These are phyloP conservation scores for Asbolus verrucosus DNA, from an alignment of 1,140 invertebrate species.

Conservation along the genomic window DNA sequence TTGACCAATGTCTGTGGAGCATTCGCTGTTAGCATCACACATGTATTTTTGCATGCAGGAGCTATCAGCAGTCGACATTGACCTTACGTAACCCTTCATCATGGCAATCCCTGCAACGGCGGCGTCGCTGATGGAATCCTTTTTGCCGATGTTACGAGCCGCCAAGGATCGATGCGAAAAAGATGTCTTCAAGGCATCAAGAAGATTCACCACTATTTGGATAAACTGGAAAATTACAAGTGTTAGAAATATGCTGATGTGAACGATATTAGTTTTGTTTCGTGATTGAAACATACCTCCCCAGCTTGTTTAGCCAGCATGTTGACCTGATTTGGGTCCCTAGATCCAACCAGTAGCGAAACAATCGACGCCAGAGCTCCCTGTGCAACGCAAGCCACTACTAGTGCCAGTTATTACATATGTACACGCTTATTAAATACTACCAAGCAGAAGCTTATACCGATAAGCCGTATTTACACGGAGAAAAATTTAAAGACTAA, in stretches of 20 bases:
- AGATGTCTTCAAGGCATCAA: conserved; percentile 90
- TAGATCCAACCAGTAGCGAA: conserved; percentile 86
- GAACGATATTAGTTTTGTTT: neutral
- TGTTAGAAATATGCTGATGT: neutral
- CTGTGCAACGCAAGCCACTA: conserved; percentile 73
- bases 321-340: conserved; percentile 89
- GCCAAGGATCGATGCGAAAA: conserved; percentile 89
- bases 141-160: conserved; percentile 83
- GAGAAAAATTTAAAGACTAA: conserved; percentile 66
- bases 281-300: conserved; percentile 84
- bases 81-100: conserved; percentile 89
- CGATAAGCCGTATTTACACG: neutral
- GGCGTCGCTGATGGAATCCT: conserved; percentile 87
- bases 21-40: conserved; percentile 90
- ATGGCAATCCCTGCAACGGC: conserved; percentile 86
- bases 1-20: conserved; percentile 83
- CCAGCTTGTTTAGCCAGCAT: conserved; percentile 93
- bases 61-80: conserved; percentile 84
- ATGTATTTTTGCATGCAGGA: conserved; percentile 84
- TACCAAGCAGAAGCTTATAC: conserved; percentile 49
- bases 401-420: conserved; percentile 57
- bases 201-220: conserved; percentile 88
- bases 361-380: conserved; percentile 90
- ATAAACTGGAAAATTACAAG: conserved; percentile 78
- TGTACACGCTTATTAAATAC: conserved; percentile 42